phyloP scores from a whole-genome alignment of 2,113 vertebrate species.

The Edolisoma coerulescens region DNA sequence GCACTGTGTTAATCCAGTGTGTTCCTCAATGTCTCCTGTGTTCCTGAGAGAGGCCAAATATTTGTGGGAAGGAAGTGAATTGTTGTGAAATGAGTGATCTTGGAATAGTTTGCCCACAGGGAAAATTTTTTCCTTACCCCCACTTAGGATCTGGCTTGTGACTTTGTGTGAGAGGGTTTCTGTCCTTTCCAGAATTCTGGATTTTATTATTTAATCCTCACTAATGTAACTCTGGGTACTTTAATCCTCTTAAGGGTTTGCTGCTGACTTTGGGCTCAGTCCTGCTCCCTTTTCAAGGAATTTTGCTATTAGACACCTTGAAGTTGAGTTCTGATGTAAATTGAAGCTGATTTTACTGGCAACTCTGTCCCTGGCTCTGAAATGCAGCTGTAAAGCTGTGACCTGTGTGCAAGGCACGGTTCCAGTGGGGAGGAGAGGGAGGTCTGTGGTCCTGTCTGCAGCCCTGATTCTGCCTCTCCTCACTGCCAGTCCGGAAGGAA shows the following conservation, averaged over 20 bases:
- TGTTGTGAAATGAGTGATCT: not conserved
- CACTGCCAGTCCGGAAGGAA: not conserved
- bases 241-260: constrained; percentile 14
- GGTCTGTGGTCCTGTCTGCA: not conserved
- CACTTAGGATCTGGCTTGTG: not conserved
- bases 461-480: not conserved
- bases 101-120: not conserved
- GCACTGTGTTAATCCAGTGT: not conserved
- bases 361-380: not conserved
- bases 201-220: constrained; percentile 41
- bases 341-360: constrained; percentile 9
- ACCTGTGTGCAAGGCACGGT: not conserved
- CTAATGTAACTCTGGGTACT: not conserved
- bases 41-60: not conserved
- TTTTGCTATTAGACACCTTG: constrained; percentile 24
- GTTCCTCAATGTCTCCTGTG: not conserved
- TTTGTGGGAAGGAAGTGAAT: not conserved
- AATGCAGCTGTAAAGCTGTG: not conserved
- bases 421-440: not conserved
- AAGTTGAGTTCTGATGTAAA: not conserved
- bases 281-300: constrained; percentile 39
- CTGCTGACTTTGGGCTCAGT: constrained; percentile 43
- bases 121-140: not conserved
- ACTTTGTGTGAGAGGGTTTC: not conserved
- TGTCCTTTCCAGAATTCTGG: constrained; percentile 38